phyloP scores from a whole-genome alignment of 2,113 vertebrate genomes.

The Merops nubicus region DNA sequence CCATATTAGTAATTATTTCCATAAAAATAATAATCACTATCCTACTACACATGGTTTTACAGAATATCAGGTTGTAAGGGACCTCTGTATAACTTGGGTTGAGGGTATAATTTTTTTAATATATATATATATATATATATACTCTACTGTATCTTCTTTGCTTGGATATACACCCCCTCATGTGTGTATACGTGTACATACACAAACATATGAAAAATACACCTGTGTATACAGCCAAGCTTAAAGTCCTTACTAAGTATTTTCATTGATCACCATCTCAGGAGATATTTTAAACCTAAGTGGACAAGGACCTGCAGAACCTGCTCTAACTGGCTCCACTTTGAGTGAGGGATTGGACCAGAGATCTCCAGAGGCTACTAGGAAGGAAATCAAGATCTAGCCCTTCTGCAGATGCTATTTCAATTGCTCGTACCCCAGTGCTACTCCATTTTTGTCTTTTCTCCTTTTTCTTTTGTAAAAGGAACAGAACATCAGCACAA shows the following conservation, averaged over 20 bases:
- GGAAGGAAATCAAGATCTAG: not conserved
- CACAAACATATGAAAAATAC: not conserved
- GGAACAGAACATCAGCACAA: not conserved
- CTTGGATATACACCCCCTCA: no score
- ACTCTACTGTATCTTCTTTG: no score
- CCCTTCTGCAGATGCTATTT: not conserved
- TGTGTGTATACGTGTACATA: no score
- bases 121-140: accelerated
- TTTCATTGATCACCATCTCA: not conserved
- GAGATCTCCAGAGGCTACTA: not conserved
- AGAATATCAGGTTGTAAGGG: not conserved
- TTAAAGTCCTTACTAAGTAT: not conserved
- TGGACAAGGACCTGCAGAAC: not conserved
- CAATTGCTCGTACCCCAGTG: not conserved
- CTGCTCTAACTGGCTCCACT: not conserved
- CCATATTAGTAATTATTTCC: not conserved
- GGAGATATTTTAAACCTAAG: not conserved
- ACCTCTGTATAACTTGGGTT: not conserved
- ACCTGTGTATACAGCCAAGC: not conserved
- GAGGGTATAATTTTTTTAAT: not conserved
- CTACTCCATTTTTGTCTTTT: not conserved
- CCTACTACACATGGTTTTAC: not conserved
- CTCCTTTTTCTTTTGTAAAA: not conserved
- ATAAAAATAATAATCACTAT: not conserved
- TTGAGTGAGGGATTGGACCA: not conserved